Percentiles rank a stretch among this genome's conserved stretches.
Evolutionary conservation across 2,888 invertebrate species (phyloP).

Genomic region (Yponomeuta malinellus): DNA sequence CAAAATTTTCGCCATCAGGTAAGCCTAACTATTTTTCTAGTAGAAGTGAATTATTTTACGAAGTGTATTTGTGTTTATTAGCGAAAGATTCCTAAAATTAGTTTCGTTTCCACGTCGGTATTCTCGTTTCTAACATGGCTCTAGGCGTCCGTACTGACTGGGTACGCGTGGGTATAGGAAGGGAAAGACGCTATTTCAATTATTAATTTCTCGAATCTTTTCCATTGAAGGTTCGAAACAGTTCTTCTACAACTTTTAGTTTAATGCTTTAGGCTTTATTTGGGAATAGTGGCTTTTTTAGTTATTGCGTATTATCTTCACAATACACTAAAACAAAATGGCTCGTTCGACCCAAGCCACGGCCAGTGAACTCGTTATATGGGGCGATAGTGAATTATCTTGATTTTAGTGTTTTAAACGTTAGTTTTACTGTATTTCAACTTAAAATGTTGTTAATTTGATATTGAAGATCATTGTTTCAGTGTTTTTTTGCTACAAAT

Average conservation of each 20-base stretch:
- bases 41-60: constrained; percentile 48
- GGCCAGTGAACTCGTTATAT: constrained; percentile 72
- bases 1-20: constrained; percentile 76
- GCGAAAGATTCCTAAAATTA: constrained; percentile 45
- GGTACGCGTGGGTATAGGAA: constrained; percentile 69
- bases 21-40: constrained; percentile 61
- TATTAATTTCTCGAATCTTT: constrained; percentile 73
- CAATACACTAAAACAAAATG: constrained; percentile 76
- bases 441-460: constrained; percentile 22
- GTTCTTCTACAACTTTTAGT: constrained; percentile 70
- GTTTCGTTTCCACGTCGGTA: constrained; percentile 71
- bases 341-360: constrained; percentile 72
- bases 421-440: constrained; percentile 18
- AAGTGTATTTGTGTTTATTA: constrained; percentile 47
- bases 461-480: constrained; percentile 20
- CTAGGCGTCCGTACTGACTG: constrained; percentile 66
- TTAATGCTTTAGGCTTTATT: constrained; percentile 58
- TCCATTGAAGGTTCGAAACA: constrained; percentile 59
- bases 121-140: constrained; percentile 73
- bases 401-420: constrained; percentile 15
- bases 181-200: constrained; percentile 67
- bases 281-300: constrained; percentile 61
- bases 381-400: constrained; percentile 57
- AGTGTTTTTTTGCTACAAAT: constrained; percentile 30
- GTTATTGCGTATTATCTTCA: constrained; percentile 73